Conservation (phyloP, 2,888 invertebrate genomes). For the Tenthredo scrophulariae region DNA sequence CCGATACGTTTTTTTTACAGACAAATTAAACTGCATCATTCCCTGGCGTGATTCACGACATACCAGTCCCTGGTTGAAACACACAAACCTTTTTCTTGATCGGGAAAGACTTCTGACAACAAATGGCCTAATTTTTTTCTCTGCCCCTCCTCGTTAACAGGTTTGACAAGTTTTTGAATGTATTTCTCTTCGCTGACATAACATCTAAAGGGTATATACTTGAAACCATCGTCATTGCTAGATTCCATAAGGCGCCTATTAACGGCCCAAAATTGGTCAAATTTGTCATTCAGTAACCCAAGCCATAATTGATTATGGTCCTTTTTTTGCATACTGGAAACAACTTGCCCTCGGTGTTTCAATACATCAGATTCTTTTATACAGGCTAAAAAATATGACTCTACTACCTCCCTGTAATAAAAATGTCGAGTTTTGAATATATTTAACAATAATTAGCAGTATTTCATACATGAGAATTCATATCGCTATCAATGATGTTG, state of each 20-base stretch:
- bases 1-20: too few species aligned
- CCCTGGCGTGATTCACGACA: neutral
- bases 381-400: conserved; percentile 96
- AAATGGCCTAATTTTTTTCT: conserved; percentile 87
- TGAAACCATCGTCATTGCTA: conserved; percentile 89
- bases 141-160: conserved; percentile 87
- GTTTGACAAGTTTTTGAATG: conserved; percentile 88
- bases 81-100: conserved; percentile 77
- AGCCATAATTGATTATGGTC: conserved; percentile 98
- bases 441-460: neutral
- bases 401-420: conserved; percentile 89
- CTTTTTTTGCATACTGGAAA: conserved; percentile 95
- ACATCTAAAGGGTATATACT: conserved; percentile 93
- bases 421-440: neutral
- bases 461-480: neutral
- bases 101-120: conserved; percentile 85
- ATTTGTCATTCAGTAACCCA: conserved; percentile 96
- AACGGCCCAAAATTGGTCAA: conserved; percentile 99
- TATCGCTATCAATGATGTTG: neutral
- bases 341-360: conserved; percentile 95
- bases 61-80: neutral
- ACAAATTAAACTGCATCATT: neutral
- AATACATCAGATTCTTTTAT: conserved; percentile 99
- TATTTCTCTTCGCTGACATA: conserved; percentile 85
- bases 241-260: conserved; percentile 97